Base-by-base conservation (phyloP, 2,113 vertebrate species). In the Atractosteus spatula region DNA sequence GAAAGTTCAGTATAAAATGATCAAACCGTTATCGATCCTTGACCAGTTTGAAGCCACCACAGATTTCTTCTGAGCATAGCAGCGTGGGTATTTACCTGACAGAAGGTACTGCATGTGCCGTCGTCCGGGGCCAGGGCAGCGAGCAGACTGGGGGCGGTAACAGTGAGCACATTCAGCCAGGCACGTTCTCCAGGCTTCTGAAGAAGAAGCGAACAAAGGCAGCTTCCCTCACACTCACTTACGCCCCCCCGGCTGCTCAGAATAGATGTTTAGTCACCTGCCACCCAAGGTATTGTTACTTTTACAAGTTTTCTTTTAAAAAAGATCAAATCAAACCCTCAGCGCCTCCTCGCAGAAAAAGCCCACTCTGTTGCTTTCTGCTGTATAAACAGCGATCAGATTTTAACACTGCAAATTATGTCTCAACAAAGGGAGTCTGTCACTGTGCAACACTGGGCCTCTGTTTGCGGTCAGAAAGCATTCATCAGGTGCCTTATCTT, bases 401-500 rank as follows among this genome's bases (percentile, higher is more conserved):
- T 47, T 6, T 41, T 8, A 16, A n/a, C 7, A 14, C 2, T 3
- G 4, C 7, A 55, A 66, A 10, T 43, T 41, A 12, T 54, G 69
- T 29, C 11, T 6, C 13, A 70, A n/a, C 3, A 10, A 55, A n/a
- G 55, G 44, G 69, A 57, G 56, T 10, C 11, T 44, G 8, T 61
- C 45, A 17, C 55, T 41, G 51, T 55, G 55, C 59, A 29, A 56
- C 69, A 41, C 45, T 65, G 41, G 10, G 17, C 16, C n/a, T 64
- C 68, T 56, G 65, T 75, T 75, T 41, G 29, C 14, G 62, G 61
- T 54, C 73, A 70, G 68, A 14, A 13, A 59, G 68, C 69, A 13
- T 71, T 29, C 69, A 65, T 70, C 68, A 66, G 74, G 51, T 71
- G 68, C 16, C 69, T 75, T 75, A 70, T 75, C 73, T 71, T 16